These are phyloP conservation scores for Apotomis betuletana DNA, from an alignment of 2,888 invertebrate species.

Conservation along the genomic window DNA sequence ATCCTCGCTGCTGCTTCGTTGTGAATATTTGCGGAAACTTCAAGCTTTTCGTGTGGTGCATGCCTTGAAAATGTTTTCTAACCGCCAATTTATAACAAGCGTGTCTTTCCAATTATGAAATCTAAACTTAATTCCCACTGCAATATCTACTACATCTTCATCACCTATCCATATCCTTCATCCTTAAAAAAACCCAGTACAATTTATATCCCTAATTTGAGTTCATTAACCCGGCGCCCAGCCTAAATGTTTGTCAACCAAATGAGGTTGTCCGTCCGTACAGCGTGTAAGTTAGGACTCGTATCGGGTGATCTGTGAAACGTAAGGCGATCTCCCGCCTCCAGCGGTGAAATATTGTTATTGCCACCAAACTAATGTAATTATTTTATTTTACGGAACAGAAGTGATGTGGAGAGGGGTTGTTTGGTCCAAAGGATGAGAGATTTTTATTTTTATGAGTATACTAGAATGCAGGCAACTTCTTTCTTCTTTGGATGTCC, in stretches of 20 bases:
- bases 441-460: not conserved
- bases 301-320: conserved; percentile 81
- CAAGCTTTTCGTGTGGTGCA: too few species aligned
- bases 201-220: conserved; percentile 20
- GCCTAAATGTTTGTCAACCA: conserved; percentile 32
- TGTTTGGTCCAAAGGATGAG: conserved; percentile 2
- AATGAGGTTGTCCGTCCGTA: conserved; percentile 45
- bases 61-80: too few species aligned
- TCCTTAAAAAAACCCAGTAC: conserved; percentile 3
- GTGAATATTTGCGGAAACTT: too few species aligned
- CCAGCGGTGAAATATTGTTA: conserved; percentile 75
- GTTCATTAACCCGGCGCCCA: conserved; percentile 29
- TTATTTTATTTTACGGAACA: conserved; percentile 71
- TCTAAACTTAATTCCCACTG: not conserved
- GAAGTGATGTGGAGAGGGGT: conserved; percentile 50
- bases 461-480: too few species aligned
- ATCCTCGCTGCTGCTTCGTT: too few species aligned
- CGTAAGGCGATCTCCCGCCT: conserved; percentile 60
- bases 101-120: too few species aligned
- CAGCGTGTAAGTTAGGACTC: conserved; percentile 62
- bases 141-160: not conserved
- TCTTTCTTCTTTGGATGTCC: too few species aligned
- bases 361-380: conserved; percentile 80
- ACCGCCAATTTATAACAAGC: too few species aligned
- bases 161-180: too few species aligned